phyloP scores from a whole-genome alignment of 2,797 vertebrate species.

The Heterohyrax brucei region DNA sequence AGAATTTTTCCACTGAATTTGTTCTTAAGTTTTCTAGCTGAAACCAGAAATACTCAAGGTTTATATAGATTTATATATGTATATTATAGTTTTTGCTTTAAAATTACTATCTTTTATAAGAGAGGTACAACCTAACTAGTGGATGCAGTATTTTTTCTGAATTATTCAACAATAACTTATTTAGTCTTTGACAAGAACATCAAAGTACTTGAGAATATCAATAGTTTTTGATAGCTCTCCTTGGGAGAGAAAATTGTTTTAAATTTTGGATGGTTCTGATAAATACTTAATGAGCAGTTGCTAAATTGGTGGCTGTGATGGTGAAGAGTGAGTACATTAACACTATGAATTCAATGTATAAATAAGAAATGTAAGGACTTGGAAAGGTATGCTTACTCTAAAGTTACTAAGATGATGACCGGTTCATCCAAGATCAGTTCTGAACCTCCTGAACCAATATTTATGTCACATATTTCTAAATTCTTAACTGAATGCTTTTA shows the following conservation, averaged over 20 bases:
- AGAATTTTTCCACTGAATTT: conserved; percentile 32
- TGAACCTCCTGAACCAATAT: neutral
- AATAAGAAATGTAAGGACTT: conserved; percentile 8
- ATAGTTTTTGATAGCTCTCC: neutral
- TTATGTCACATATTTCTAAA: neutral
- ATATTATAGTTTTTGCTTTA: conserved; percentile 44
- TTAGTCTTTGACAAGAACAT: conserved; percentile 32
- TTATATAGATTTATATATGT: conserved; percentile 4
- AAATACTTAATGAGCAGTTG: conserved; percentile 14
- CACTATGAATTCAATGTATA: neutral
- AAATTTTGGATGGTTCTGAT: conserved; percentile 2
- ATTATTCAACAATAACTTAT: neutral
- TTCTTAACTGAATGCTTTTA: conserved; percentile 49
- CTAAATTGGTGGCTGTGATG: conserved; percentile 17
- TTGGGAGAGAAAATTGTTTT: neutral
- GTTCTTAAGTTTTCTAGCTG: conserved; percentile 21
- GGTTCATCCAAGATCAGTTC: neutral
- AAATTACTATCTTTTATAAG: conserved; percentile 45
- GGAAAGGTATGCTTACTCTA: neutral
- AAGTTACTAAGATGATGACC: neutral
- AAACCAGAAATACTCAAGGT: conserved; percentile 49
- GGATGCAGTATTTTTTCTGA: conserved; percentile 31
- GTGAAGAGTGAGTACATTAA: conserved; percentile 7
- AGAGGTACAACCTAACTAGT: conserved; percentile 30
- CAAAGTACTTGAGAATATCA: neutral